Evolutionary conservation across 2,113 vertebrate genomes (phyloP).

Genomic region (Festucalex cinctus): DNA sequence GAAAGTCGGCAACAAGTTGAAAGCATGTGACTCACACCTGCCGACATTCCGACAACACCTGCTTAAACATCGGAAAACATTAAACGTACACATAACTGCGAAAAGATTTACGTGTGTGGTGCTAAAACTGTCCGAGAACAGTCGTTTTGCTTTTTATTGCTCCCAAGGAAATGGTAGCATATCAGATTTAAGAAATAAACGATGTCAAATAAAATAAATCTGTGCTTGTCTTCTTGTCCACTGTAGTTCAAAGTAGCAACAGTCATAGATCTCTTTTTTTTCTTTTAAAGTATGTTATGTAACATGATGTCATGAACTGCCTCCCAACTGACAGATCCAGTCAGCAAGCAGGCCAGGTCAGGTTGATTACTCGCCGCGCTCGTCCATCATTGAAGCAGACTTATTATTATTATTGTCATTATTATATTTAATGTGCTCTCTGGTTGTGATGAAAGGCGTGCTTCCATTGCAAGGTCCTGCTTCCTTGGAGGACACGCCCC

Average conservation of each 20-base stretch:
- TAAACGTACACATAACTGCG: too few relatives aligned
- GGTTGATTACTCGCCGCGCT: constrained; percentile 3
- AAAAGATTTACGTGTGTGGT: neutral
- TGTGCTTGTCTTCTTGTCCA: neutral
- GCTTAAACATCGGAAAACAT: neutral
- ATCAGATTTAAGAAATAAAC: neutral
- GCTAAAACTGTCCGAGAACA: neutral
- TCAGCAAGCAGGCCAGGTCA: constrained; percentile 9
- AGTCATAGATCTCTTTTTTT: too few relatives aligned
- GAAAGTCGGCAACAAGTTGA: neutral
- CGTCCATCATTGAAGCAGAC: constrained; percentile 5
- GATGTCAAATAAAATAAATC: neutral
- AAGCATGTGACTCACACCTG: neutral
- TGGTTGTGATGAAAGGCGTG: constrained; percentile 13
- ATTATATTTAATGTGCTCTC: constrained; percentile 29
- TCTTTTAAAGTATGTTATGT: too few relatives aligned
- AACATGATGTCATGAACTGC: neutral
- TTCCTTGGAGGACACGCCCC: constrained; percentile 51
- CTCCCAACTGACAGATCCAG: constrained; percentile 6
- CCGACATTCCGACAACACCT: neutral
- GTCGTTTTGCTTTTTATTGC: neutral
- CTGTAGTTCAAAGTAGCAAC: neutral
- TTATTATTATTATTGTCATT: constrained; percentile 4
- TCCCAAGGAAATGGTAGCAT: neutral
- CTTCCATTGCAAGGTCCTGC: constrained; percentile 36